Evolutionary conservation across 1,140 invertebrate genomes (phyloP), one percentile per base, ranked within the genome.

Genomic region (Drosophila ananassae): DNA sequence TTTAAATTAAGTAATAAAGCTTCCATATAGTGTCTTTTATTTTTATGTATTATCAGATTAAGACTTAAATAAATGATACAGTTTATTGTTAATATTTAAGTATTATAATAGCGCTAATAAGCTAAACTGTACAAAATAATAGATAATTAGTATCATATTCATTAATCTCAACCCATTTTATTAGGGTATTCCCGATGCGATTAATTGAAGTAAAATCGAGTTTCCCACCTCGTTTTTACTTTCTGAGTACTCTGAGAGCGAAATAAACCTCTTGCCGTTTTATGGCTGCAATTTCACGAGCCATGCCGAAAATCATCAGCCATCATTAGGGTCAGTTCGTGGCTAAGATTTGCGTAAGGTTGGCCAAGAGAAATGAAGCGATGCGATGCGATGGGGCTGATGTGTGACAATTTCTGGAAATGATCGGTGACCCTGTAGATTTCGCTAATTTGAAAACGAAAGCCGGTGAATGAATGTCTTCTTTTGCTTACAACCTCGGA

Each of bases 311-410:
- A 85, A 85, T 76, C 83, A 87, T 80, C 75, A 81, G 81, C 64
- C 53, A 85, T 85, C 81, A 85, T 85, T 85, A 85, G 55, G 81
- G 81, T 85, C 82, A 85, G 69, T 81, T 74, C 61, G 77, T 77
- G 62, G 62, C 32, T 44, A 30, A 64, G 68, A 71, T 79, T 79
- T 79, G 80, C 80, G 72, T 84, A 84, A 64, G 57, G 39, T 63
- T 54, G 13, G 39, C 37, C 63, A 56, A 78, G 58, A 75, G 79
- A 75, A 81, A 77, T 67, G 73, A 57, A 32, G 54, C 60, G 44
- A 74, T 39, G 46, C 17, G 9, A 39, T 25, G 24, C 53, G 37
- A 10, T 32, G 34, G 34, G 34, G 34, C 32, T 41, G 32, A 73
- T 51, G 57, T 83, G 76, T 83, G 71, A 83, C 79, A 78, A 62